A percentile compares a stretch with the other conserved stretches of the same genome.
These are phyloP conservation scores for Trypoxylon attenuatum DNA, from an alignment of 2,888 invertebrate genomes.

Conservation along the genomic window DNA sequence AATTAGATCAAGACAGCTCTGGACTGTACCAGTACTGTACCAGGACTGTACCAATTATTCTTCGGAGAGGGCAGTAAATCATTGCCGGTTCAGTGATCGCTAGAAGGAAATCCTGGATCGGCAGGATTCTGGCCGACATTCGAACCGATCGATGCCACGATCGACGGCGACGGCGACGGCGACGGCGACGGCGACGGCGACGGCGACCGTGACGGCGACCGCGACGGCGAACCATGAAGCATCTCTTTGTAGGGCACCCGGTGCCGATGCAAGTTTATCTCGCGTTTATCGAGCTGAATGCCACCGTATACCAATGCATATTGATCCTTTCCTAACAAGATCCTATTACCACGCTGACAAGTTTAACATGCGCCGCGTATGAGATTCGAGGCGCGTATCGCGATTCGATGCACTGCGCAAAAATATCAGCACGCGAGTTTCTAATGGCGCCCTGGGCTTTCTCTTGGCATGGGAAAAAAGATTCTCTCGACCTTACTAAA, in stretches of 20 bases:
- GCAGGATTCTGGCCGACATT: conserved; percentile 7
- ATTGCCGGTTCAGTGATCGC: conserved; percentile 37
- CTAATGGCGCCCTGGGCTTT: conserved; percentile 3
- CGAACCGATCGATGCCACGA: conserved; percentile 9
- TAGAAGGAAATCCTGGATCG: conserved; percentile 29
- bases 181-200: background rate
- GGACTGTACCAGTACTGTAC: no score
- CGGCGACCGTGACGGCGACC: background rate
- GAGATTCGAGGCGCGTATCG: conserved; percentile 16
- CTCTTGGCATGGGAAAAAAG: background rate
- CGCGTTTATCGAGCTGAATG: conserved; percentile 35
- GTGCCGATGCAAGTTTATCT: conserved; percentile 43
- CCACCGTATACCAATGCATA: conserved; percentile 16
- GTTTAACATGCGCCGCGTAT: conserved; percentile 14
- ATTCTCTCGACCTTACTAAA: background rate
- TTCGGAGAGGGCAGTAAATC: conserved; percentile 33
- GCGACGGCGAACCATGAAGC: background rate
- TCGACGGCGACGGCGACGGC: conserved; percentile 6
- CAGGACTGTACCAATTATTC: conserved; percentile 31
- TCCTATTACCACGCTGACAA: conserved; percentile 44
- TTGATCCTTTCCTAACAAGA: conserved; percentile 40
- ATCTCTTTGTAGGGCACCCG: conserved; percentile 11
- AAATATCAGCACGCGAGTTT: conserved; percentile 10
- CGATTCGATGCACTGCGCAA: conserved; percentile 18
- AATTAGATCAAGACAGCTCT: no score